phyloP scores from a whole-genome alignment of 2,888 invertebrate species.

The Hirtodrosophila trivittata region DNA sequence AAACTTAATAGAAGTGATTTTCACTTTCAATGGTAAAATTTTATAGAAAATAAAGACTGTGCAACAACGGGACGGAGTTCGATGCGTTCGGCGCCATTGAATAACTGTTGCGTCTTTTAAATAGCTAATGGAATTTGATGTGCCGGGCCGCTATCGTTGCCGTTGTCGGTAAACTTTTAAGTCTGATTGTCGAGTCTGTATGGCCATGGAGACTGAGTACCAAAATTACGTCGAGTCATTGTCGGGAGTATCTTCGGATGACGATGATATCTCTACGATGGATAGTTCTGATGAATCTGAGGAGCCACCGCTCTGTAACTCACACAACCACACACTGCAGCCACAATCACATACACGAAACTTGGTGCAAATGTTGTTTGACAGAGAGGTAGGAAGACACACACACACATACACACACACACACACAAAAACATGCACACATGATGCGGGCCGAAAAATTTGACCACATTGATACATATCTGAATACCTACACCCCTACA shows the following conservation, averaged over 20 bases:
- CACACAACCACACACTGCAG: constrained; percentile 29
- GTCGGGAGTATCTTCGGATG: constrained; percentile 74
- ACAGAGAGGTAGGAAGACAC: constrained; percentile 73
- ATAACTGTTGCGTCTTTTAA: constrained; percentile 9
- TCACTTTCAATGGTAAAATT: constrained; percentile 44
- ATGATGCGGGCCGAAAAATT: too few relatives aligned
- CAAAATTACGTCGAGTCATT: constrained; percentile 71
- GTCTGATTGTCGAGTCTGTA: constrained; percentile 64
- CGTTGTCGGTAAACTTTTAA: constrained; percentile 46
- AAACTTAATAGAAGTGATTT: constrained; percentile 38
- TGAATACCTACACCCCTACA: constrained; percentile 55
- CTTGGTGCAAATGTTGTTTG: constrained; percentile 74
- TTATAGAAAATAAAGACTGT: constrained; percentile 27
- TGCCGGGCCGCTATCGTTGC: constrained; percentile 9
- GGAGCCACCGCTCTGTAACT: constrained; percentile 37
- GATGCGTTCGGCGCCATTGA: constrained; percentile 28
- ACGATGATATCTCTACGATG: constrained; percentile 72
- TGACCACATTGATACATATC: not conserved
- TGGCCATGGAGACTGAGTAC: constrained; percentile 74
- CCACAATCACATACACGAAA: constrained; percentile 61
- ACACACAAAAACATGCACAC: not conserved
- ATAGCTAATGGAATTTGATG: constrained; percentile 5
- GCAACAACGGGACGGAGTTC: constrained; percentile 23
- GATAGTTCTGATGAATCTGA: constrained; percentile 79
- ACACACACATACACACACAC: not conserved